Percentiles rank a stretch among this genome's conserved stretches.
phyloP scores from a whole-genome alignment of 2,797 vertebrate genomes.

The Poeciliopsis gracilis region DNA sequence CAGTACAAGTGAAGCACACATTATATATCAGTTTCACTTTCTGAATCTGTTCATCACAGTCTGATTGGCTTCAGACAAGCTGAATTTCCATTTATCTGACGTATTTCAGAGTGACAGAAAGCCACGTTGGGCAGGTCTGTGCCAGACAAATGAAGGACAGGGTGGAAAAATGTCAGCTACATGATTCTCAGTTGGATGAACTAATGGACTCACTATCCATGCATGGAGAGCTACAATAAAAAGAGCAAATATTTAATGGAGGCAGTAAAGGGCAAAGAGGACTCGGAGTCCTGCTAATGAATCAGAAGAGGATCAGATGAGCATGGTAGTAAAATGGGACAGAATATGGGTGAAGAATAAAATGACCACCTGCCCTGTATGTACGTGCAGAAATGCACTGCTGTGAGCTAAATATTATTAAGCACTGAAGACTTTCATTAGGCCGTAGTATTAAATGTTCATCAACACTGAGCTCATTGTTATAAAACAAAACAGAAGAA shows the following conservation, averaged over 20 bases:
- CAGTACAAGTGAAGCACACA: not conserved
- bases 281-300: slow-evolving; percentile 61
- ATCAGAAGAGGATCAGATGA: slow-evolving; percentile 34
- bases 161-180: slow-evolving; percentile 46
- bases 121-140: slow-evolving; percentile 8
- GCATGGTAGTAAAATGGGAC: not conserved
- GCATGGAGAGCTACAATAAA: slow-evolving; percentile 51
- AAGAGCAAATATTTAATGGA: slow-evolving; percentile 71
- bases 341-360: not conserved
- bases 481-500: not conserved
- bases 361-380: not conserved
- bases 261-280: slow-evolving; percentile 63
- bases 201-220: slow-evolving; percentile 29
- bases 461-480: not conserved
- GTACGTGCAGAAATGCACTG: not conserved
- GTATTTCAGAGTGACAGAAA: slow-evolving; percentile 29
- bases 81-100: slow-evolving; percentile 53
- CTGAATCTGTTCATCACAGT: slow-evolving; percentile 29
- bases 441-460: not conserved
- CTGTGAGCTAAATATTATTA: not conserved
- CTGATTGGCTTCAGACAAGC: slow-evolving; percentile 29
- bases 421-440: not conserved
- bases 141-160: slow-evolving; percentile 22
- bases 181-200: slow-evolving; percentile 57
- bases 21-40: slow-evolving; percentile 9